Conservation (phyloP, 2,888 invertebrate genomes). For the Pteria penguin region DNA sequence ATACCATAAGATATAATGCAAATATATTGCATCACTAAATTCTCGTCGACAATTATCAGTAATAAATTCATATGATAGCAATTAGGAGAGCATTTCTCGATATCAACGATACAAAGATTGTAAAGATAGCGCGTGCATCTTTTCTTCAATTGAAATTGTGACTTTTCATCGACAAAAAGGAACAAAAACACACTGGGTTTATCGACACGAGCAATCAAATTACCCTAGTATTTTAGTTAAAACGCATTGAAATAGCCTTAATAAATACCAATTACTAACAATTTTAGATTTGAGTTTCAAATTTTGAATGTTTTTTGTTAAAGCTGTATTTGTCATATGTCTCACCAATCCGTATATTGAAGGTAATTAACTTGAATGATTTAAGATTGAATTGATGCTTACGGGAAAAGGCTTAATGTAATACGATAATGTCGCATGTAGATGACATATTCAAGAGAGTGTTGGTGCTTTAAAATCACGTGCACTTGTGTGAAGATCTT, state of each 20-base stretch:
- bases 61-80: neutral
- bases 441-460: neutral
- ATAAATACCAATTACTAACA: neutral
- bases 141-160: neutral
- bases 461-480: neutral
- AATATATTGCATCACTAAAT: no score
- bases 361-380: neutral
- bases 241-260: neutral
- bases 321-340: neutral
- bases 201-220: neutral
- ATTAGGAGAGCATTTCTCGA: neutral
- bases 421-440: no score
- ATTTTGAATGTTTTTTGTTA: neutral
- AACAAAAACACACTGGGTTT: neutral
- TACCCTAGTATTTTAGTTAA: neutral
- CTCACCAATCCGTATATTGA: neutral
- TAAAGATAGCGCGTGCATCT: neutral
- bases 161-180: neutral
- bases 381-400: neutral
- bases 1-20: no score
- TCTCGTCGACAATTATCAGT: neutral
- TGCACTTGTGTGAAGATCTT: neutral
- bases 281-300: neutral
- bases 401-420: no score
- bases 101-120: neutral